Conservation (phyloP, 2,797 vertebrate species). For the Gila robusta region DNA sequence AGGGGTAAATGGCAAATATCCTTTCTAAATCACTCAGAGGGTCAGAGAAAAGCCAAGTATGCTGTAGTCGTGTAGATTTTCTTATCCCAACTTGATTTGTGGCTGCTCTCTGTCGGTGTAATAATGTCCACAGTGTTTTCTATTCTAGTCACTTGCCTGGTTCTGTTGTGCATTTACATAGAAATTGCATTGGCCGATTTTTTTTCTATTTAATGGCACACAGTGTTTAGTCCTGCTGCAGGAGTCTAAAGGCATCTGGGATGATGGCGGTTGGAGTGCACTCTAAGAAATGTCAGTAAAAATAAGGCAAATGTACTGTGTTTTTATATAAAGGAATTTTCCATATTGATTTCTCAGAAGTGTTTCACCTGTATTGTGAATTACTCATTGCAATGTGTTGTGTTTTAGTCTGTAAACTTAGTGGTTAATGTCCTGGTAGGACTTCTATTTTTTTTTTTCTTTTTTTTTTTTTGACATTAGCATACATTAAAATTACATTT, state of each 20-base stretch:
- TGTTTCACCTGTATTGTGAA: background rate
- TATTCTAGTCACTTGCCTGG: conserved; percentile 52
- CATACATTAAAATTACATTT: conserved; percentile 15
- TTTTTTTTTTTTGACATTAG: background rate
- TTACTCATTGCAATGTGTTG: background rate
- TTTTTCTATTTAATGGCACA: conserved; percentile 31
- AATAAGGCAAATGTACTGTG: background rate
- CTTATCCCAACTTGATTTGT: conserved; percentile 55
- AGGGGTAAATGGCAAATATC: conserved; percentile 40
- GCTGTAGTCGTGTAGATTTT: conserved; percentile 27
- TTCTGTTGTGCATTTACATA: conserved; percentile 61
- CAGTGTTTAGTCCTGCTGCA: conserved; percentile 19
- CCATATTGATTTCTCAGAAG: background rate
- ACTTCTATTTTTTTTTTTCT: background rate
- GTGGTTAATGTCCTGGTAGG: background rate
- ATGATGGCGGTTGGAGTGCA: conserved; percentile 13
- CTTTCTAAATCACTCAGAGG: conserved; percentile 36
- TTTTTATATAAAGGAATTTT: background rate
- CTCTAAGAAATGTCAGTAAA: background rate
- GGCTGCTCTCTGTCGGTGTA: conserved; percentile 32
- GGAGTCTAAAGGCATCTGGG: conserved; percentile 26
- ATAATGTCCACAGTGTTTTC: conserved; percentile 38
- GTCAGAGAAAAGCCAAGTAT: background rate
- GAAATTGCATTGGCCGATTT: conserved; percentile 53
- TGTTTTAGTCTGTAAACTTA: background rate